A percentile compares a stretch with the other conserved stretches of the same genome.
These are phyloP conservation scores for Speoplatyrhinus poulsoni DNA, from an alignment of 2,113 vertebrate genomes.

Conservation along the genomic window DNA sequence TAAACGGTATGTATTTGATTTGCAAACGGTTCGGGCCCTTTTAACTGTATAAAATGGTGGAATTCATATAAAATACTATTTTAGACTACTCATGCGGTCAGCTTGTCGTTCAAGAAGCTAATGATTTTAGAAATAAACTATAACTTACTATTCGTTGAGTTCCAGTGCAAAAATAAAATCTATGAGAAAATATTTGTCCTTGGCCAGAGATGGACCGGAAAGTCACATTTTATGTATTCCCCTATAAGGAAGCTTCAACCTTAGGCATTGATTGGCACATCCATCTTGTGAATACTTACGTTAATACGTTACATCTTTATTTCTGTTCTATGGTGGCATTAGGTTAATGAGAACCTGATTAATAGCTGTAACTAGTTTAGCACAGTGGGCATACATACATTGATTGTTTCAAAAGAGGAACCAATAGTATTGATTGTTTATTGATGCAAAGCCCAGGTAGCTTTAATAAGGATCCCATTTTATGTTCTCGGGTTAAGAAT, in stretches of 20 bases:
- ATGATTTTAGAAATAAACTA: neutral
- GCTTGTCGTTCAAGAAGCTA: neutral
- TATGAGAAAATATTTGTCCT: neutral
- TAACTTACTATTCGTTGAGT: neutral
- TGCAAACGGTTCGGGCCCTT: neutral
- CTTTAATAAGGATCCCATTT: no score
- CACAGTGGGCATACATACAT: conserved; percentile 24
- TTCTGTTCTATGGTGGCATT: conserved; percentile 26
- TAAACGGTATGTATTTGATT: conserved; percentile 1
- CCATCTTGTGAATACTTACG: conserved; percentile 5
- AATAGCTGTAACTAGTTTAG: conserved; percentile 37
- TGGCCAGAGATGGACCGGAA: neutral
- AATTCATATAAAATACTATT: neutral
- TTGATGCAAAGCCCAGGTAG: neutral
- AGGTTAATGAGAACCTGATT: conserved; percentile 46
- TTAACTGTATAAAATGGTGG: neutral
- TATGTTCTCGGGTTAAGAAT: no score
- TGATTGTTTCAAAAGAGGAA: conserved; percentile 11
- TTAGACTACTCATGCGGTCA: neutral
- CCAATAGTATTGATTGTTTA: conserved; percentile 23
- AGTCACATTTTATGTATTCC: neutral
- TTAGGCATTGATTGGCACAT: neutral
- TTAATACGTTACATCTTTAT: conserved; percentile 14
- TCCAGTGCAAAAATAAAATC: conserved; percentile 13
- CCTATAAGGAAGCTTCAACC: neutral